These are phyloP conservation scores for Tholera decimalis DNA, from an alignment of 2,888 invertebrate species.

Conservation along the genomic window DNA sequence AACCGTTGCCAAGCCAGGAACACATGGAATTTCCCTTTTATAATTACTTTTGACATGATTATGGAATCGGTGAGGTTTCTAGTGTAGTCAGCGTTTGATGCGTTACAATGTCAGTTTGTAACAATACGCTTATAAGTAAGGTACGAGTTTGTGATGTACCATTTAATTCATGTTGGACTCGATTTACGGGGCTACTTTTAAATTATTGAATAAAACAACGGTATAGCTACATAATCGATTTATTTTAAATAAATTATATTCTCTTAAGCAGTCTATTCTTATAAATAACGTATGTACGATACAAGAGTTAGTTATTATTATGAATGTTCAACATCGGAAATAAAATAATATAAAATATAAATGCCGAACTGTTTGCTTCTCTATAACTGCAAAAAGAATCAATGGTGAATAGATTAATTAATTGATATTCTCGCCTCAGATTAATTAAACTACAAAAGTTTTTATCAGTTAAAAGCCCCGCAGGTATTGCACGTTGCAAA, in stretches of 20 bases:
- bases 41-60: too few relatives aligned
- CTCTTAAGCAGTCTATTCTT: constrained; percentile 79
- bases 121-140: too few relatives aligned
- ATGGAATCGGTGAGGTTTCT: too few relatives aligned
- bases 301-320: constrained; percentile 50
- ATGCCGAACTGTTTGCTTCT: constrained; percentile 35
- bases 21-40: too few relatives aligned
- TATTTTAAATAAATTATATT: constrained; percentile 80
- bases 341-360: constrained; percentile 59
- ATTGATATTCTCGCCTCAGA: constrained; percentile 14
- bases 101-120: too few relatives aligned
- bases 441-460: neutral
- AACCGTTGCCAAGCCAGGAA: too few relatives aligned
- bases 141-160: too few relatives aligned
- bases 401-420: constrained; percentile 14
- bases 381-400: constrained; percentile 37
- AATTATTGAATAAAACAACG: constrained; percentile 9
- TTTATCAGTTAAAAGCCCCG: neutral
- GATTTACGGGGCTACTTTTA: too few relatives aligned
- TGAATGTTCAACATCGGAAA: constrained; percentile 56
- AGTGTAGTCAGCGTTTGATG: too few relatives aligned
- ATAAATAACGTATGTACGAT: constrained; percentile 63
- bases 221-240: constrained; percentile 74
- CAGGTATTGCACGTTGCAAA: constrained; percentile 13
- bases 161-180: too few relatives aligned